Conservation (phyloP, 2,888 invertebrate species). For the Acleris cristana region DNA sequence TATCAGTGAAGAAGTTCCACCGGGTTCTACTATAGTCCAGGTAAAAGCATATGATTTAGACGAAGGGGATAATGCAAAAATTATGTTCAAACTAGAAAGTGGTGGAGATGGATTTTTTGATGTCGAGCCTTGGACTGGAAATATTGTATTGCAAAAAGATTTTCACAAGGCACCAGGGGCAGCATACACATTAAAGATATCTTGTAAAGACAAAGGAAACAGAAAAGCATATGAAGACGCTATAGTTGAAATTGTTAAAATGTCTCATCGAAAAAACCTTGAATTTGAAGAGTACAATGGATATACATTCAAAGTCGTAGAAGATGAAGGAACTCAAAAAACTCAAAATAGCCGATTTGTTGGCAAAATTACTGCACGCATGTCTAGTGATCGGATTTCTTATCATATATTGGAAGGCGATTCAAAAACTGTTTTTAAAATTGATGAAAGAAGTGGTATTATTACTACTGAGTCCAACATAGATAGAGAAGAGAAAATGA, state of each 20-base stretch:
- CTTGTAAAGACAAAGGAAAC: constrained; percentile 92
- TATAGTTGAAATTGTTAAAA: constrained; percentile 90
- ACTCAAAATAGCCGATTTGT: constrained; percentile 88
- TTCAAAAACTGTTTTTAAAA: constrained; percentile 88
- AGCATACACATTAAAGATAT: constrained; percentile 88
- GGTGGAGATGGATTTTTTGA: constrained; percentile 92
- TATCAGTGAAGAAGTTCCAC: constrained; percentile 86
- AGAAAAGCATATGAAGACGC: constrained; percentile 89
- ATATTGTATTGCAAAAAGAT: constrained; percentile 87
- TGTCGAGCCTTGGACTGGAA: constrained; percentile 90
- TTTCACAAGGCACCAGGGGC: constrained; percentile 86
- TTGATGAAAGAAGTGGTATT: constrained; percentile 90
- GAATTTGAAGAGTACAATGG: constrained; percentile 90
- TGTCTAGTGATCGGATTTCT: constrained; percentile 86
- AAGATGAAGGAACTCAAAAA: constrained; percentile 89
- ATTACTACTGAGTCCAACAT: constrained; percentile 91
- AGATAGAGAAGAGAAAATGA: constrained; percentile 91
- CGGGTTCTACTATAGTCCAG: constrained; percentile 87
- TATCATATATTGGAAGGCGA: constrained; percentile 94
- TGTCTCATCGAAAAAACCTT: constrained; percentile 87
- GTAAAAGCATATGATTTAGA: constrained; percentile 94
- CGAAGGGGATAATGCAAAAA: constrained; percentile 93
- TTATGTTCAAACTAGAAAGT: constrained; percentile 90
- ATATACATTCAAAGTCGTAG: constrained; percentile 92
- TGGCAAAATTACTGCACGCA: constrained; percentile 88